phyloP scores from a whole-genome alignment of 2,888 invertebrate species.

The Lampropteryx suffumata region DNA sequence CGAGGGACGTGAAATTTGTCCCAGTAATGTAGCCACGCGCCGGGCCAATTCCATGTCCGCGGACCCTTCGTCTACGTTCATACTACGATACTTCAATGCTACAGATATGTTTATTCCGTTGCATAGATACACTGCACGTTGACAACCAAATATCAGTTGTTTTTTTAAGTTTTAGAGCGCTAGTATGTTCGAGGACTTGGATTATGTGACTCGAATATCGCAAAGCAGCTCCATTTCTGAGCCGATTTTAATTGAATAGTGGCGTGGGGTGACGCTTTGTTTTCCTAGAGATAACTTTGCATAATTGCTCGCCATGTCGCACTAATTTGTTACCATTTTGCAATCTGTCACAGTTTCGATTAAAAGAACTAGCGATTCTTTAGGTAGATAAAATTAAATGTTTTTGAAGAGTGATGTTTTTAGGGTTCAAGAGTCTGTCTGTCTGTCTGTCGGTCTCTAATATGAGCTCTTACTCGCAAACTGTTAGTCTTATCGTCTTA shows the following conservation, averaged over 20 bases:
- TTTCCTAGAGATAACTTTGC: constrained; percentile 79
- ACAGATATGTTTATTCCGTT: constrained; percentile 2
- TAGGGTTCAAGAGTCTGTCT: no score
- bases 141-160: no score
- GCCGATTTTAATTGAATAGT: constrained; percentile 81
- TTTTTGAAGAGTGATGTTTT: no score
- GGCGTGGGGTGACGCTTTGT: constrained; percentile 66
- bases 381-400: no score
- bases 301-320: constrained; percentile 71
- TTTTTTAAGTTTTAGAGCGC: no score
- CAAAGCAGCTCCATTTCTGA: constrained; percentile 50
- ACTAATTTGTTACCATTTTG: constrained; percentile 75
- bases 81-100: constrained; percentile 4
- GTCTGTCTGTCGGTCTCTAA: no score
- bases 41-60: constrained; percentile 73
- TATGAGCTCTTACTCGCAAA: no score
- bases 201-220: constrained; percentile 76
- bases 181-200: constrained; percentile 10
- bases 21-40: constrained; percentile 81
- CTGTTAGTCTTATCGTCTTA: no score
- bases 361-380: no score
- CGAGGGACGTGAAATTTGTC: constrained; percentile 75
- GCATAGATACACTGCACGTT: neutral
- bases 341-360: constrained; percentile 69
- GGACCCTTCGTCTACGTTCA: constrained; percentile 54